Evolutionary conservation across 2,797 vertebrate species (phyloP).

Genomic region (Cygnus olor): DNA sequence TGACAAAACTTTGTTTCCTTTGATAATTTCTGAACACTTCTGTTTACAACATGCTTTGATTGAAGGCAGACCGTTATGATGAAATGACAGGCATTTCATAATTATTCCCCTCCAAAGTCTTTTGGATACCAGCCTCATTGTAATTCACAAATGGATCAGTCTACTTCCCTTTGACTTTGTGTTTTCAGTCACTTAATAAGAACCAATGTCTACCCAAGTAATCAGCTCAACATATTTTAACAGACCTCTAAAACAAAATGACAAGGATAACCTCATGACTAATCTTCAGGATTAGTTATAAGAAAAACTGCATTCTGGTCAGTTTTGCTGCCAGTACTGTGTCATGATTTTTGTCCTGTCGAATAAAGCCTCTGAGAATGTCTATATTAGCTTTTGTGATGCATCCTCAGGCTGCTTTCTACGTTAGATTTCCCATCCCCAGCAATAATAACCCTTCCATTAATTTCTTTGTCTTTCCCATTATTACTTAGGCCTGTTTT

Average conservation of each 20-base stretch:
- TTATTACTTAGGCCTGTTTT: not conserved
- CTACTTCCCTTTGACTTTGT: not conserved
- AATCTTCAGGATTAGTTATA: not conserved
- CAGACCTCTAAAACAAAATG: not conserved
- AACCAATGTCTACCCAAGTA: not conserved
- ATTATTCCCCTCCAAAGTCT: conserved; percentile 39
- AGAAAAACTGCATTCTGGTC: not conserved
- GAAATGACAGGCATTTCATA: conserved; percentile 36
- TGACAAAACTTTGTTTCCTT: conserved; percentile 67
- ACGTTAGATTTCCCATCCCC: not conserved
- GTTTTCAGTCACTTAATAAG: conserved; percentile 6
- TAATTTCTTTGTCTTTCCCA: not conserved
- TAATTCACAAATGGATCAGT: conserved; percentile 13
- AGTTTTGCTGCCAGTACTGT: not conserved
- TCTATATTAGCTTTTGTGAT: not conserved
- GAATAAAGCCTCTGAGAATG: not conserved
- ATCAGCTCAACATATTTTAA: not conserved
- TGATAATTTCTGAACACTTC: conserved; percentile 69
- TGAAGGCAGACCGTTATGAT: conserved; percentile 53
- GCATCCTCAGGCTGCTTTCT: not conserved
- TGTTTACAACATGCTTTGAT: conserved; percentile 66
- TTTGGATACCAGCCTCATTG: not conserved
- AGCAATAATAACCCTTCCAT: not conserved
- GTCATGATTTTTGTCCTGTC: not conserved
- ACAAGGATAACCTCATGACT: not conserved